phyloP scores from a whole-genome alignment of 2,888 invertebrate genomes.

The Agrochola lychnidis region DNA sequence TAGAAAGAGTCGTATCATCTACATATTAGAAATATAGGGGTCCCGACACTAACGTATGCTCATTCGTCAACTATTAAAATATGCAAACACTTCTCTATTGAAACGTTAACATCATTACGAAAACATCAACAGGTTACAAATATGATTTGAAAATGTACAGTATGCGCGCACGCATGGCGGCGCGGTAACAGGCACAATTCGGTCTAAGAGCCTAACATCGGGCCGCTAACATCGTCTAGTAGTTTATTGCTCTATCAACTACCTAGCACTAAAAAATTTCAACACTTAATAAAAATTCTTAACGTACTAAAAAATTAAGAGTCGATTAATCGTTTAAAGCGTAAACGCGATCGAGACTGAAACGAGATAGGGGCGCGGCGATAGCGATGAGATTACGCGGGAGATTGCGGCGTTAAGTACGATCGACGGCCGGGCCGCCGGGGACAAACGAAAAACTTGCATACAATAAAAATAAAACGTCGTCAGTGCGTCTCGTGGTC shows the following conservation, averaged over 20 bases:
- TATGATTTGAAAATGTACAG: conserved; percentile 69
- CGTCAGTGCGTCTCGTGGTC: conserved; percentile 61
- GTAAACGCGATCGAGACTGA: conserved; percentile 67
- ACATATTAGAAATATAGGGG: conserved; percentile 71
- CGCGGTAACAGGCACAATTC: conserved; percentile 79
- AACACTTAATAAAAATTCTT: conserved; percentile 85
- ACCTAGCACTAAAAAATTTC: conserved; percentile 81
- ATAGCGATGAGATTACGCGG: conserved; percentile 71
- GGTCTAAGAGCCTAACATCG: conserved; percentile 77
- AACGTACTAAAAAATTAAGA: conserved; percentile 76
- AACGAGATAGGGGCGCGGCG: conserved; percentile 67
- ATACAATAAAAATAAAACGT: conserved; percentile 69
- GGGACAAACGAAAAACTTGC: conserved; percentile 66
- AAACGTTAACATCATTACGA: conserved; percentile 67
- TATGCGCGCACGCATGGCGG: conserved; percentile 58
- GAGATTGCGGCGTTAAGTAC: conserved; percentile 79
- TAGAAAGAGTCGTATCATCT: conserved; percentile 72
- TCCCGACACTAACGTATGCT: conserved; percentile 75
- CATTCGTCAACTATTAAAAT: conserved; percentile 71
- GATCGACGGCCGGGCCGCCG: conserved; percentile 65
- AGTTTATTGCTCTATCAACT: conserved; percentile 83
- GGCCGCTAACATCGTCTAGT: conserved; percentile 72
- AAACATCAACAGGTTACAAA: conserved; percentile 74
- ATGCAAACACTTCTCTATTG: conserved; percentile 64
- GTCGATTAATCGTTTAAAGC: conserved; percentile 71